Evolutionary conservation across 53 echinoderm and acorn worm species (phyloP).

Genomic region (Paelopatides confundens): DNA sequence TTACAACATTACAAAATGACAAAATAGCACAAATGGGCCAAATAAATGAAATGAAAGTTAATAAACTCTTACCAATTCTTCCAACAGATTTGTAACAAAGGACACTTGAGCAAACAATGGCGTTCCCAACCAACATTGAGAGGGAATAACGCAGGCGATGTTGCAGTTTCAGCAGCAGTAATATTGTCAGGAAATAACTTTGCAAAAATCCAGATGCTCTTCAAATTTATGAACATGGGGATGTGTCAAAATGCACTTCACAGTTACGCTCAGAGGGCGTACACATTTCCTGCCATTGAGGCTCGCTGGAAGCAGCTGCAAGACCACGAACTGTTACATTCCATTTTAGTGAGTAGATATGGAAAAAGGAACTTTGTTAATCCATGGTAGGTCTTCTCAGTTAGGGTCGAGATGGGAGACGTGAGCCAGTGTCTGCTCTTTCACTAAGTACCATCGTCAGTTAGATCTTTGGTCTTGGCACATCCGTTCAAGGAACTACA

Average conservation of each 20-base stretch:
- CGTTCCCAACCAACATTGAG: not conserved
- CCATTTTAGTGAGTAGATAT: not conserved
- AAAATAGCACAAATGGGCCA: too few species aligned
- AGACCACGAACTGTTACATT: not conserved
- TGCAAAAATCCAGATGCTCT: not conserved
- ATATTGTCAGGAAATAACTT: slow-evolving; percentile 4
- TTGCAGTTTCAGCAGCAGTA: not conserved
- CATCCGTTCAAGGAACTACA: too few species aligned
- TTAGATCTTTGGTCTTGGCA: too few species aligned
- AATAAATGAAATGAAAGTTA: too few species aligned
- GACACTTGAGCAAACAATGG: slow-evolving; percentile 11
- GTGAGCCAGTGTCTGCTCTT: too few species aligned
- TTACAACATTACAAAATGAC: too few species aligned
- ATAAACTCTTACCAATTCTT: not conserved
- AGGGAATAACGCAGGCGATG: not conserved
- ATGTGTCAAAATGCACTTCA: not conserved
- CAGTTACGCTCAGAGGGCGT: not conserved
- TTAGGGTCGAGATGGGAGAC: too few species aligned
- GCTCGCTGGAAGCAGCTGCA: not conserved
- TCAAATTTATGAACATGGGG: slow-evolving; percentile 5
- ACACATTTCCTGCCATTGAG: not conserved
- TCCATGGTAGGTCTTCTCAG: not conserved
- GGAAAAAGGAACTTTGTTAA: not conserved
- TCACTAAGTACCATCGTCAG: too few species aligned
- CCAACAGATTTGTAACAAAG: not conserved